Evolutionary conservation across 2,888 invertebrate species (phyloP), one percentile per base, ranked within the genome.

Genomic region (Galeruca laticollis): DNA sequence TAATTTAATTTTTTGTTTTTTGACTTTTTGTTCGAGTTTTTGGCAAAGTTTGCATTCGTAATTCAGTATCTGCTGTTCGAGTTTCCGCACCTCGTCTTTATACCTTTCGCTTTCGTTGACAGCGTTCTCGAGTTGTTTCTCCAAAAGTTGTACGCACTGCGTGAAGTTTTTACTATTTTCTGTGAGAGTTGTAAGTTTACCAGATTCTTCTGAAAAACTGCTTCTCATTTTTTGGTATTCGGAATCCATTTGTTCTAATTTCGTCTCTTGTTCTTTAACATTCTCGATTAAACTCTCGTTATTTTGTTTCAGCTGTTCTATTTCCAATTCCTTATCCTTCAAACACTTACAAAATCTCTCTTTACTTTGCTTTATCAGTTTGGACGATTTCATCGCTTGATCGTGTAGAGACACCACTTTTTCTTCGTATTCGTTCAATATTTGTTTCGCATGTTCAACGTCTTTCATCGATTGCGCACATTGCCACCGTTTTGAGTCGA

Each of bases 371-470:
- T 76, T 78, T 74, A 80, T 77, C 15, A 77, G 40, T 69, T 76
- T 77, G 2, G 78, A 77, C 0, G 79, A 79, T 68, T 76, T 77
- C 11, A 78, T 15, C 8, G 79, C 77, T 73, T 80, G 78, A 8
- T 73, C 67, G 31, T 79, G 79, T 15, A 80, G 69, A 4, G 76
- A 47, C 2, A 56, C 54, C 5, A 80, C 77, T 68, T 78, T 79
- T 64, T 73, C 72, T 52, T 80, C 79, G 65, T 79, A 79, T 33
- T 76, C 77, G 35, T 40, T 59, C 26, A 80, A 62, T 40, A 79
- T 74, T 35, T 77, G 75, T 67, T 75, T 76, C 8, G 75, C 76
- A 52, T 76, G 77, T 66, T 74, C 74, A 6, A 77, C 74, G n/a
- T 78, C 76, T 26, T 67, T 73, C 26, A 69, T 54, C 1, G 76